Evolutionary conservation across 2,797 vertebrate genomes (phyloP), one percentile per base, ranked within the genome.

Genomic region (Dallia pectoralis): DNA sequence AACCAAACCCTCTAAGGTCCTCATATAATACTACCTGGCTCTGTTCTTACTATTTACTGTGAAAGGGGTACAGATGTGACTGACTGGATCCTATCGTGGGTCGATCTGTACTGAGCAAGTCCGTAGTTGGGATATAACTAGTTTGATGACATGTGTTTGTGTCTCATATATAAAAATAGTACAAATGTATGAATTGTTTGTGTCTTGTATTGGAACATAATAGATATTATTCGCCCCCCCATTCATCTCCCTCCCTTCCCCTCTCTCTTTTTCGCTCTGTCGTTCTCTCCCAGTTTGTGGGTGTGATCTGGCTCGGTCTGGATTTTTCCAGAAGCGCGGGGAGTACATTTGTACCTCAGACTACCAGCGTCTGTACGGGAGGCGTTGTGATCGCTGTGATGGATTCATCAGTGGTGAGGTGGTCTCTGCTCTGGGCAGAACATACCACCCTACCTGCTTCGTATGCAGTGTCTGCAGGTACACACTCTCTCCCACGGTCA

Each of bases 301-400:
- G 88, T 98, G 96, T 70, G 96, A 96, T 87, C 92, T 99, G 91
- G 97, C 97, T 59, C 94, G 95, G 84, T 97, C 97, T 0, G 97
- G 97, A 65, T 99, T 99, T 92, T 99, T 98, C 94, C 97, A 98
- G 86, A 99, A 98, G 94, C 97, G 97, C 81, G 95, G 97, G 68
- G 97, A 98, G 82, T 98, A 98, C 91, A 97, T 99, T 89, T 99
- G 97, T 82, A 98, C 97, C 7, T 90, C 95, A 0, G 97, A 99
- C 90, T 99, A 99, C 87, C 97, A 99, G 92, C 95, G 96, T 56
- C 93, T 98, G 78, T 98, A 99, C 0, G 97, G 97, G n/a, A 98
- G 96, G 1, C 96, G 96, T 81, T 99, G 97, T 0, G 96, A 98
- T 88, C 96, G 97, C 91, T 99, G 97, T 0, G 91, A 93, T 67